Evolutionary conservation across 2,888 invertebrate species (phyloP).

Genomic region (Ctenicera cuprea): DNA sequence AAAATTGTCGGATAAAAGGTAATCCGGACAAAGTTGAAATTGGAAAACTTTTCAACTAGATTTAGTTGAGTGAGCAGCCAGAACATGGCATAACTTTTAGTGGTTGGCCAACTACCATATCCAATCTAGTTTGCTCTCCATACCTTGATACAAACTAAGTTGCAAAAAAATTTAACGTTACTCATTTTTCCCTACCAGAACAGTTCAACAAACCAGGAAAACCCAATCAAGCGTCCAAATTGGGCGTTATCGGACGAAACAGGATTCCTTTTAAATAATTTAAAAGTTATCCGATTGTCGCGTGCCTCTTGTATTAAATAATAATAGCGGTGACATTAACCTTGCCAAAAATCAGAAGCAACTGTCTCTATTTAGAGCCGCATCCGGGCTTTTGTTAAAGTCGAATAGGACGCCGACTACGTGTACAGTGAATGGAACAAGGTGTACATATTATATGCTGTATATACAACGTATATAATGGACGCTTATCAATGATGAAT

Average conservation of each 20-base stretch:
- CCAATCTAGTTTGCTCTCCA: conserved; percentile 20
- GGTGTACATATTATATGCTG: conserved; percentile 30
- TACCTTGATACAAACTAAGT: not conserved
- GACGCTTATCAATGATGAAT: conserved; percentile 51
- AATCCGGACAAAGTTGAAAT: conserved; percentile 47
- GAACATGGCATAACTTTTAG: conserved; percentile 47
- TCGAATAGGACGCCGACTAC: conserved; percentile 10
- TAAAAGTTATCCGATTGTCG: conserved; percentile 4
- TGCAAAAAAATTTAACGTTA: not conserved
- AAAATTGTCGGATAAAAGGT: conserved; percentile 44
- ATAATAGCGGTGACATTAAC: conserved; percentile 11
- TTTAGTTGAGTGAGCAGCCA: conserved; percentile 45
- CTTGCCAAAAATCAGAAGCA: conserved; percentile 1
- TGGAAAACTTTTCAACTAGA: conserved; percentile 52
- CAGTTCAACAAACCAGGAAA: not conserved
- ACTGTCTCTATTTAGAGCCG: not conserved
- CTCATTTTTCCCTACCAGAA: not conserved
- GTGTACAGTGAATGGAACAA: conserved; percentile 26
- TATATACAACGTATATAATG: conserved; percentile 45
- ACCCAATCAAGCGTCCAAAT: not conserved
- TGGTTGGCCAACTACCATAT: conserved; percentile 46
- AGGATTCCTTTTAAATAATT: conserved; percentile 1
- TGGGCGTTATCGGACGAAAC: no score
- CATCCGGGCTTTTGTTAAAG: conserved; percentile 1
- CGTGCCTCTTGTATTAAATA: conserved; percentile 1